Evolutionary conservation across 1,140 invertebrate genomes (phyloP).

Genomic region (Drosophila funebris): DNA sequence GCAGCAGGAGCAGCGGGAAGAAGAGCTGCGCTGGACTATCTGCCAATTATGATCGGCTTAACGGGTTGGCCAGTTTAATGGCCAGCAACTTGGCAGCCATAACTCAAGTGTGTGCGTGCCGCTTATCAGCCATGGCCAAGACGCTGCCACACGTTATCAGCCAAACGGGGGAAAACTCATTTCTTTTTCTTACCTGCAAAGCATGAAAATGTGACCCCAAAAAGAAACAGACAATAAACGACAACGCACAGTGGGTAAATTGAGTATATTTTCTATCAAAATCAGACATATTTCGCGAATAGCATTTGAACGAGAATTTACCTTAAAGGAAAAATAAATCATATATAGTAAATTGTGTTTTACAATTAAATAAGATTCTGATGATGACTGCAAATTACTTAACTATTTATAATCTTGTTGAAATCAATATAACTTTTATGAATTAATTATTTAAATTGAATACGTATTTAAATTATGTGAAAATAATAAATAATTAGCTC

Average conservation of each 20-base stretch:
- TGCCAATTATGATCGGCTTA: conserved; percentile 46
- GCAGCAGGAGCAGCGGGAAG: conserved; percentile 5
- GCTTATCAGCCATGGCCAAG: conserved; percentile 48
- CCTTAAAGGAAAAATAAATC: too few relatives aligned
- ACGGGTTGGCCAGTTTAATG: conserved; percentile 39
- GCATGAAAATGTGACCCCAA: conserved; percentile 70
- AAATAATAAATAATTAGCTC: too few relatives aligned
- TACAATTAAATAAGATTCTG: too few relatives aligned
- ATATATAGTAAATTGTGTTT: too few relatives aligned
- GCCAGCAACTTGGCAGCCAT: conserved; percentile 40
- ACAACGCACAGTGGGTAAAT: conserved; percentile 6
- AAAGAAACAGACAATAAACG: conserved; percentile 14
- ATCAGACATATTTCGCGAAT: too few relatives aligned
- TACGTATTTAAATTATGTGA: too few relatives aligned
- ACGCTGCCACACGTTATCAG: conserved; percentile 64
- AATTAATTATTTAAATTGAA: too few relatives aligned
- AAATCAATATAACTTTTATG: not conserved
- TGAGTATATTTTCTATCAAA: too few relatives aligned
- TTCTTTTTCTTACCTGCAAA: conserved; percentile 58
- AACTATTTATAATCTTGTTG: not conserved
- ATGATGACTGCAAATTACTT: too few relatives aligned
- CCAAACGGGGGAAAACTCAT: conserved; percentile 33
- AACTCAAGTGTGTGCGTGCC: conserved; percentile 52
- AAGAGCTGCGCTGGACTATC: conserved; percentile 16
- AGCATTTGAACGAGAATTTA: too few relatives aligned